Percentiles rank a stretch among this genome's conserved stretches.
Evolutionary conservation across 2,888 invertebrate genomes (phyloP).

Genomic region (Vannuccia rotundouncinata): DNA sequence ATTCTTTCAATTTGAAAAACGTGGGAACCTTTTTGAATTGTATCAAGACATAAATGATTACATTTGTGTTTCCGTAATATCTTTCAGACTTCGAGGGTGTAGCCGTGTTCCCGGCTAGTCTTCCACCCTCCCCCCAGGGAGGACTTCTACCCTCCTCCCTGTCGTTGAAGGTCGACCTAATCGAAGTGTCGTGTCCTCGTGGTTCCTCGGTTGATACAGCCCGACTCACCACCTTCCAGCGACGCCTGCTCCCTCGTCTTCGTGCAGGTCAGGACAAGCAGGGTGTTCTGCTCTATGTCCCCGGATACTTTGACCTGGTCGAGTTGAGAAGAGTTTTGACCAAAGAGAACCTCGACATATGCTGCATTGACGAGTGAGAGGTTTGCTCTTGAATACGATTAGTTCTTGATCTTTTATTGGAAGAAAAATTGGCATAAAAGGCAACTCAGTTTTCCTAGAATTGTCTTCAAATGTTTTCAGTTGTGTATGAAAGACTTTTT

Average conservation of each 20-base stretch:
- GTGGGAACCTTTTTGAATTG: no score
- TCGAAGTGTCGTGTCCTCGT: not conserved
- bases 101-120: no score
- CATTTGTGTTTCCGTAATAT: no score
- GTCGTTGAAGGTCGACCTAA: not conserved
- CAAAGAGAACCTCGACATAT: slow-evolving; percentile 76
- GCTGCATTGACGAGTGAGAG: slow-evolving; percentile 82
- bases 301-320: slow-evolving; percentile 93
- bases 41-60: no score
- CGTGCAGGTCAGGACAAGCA: not conserved
- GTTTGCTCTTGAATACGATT: not conserved
- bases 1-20: no score
- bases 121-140: no score
- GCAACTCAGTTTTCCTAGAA: no score
- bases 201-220: not conserved
- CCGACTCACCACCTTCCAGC: not conserved
- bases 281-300: slow-evolving; percentile 74
- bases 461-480: no score
- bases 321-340: slow-evolving; percentile 80
- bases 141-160: not conserved
- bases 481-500: no score
- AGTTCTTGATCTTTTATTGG: no score
- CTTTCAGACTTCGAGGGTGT: no score
- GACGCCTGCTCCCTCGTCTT: not conserved
- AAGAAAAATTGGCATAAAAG: no score